These are phyloP conservation scores for Acestrorhynchus altus DNA, from an alignment of 2,797 vertebrate species.

Conservation along the genomic window DNA sequence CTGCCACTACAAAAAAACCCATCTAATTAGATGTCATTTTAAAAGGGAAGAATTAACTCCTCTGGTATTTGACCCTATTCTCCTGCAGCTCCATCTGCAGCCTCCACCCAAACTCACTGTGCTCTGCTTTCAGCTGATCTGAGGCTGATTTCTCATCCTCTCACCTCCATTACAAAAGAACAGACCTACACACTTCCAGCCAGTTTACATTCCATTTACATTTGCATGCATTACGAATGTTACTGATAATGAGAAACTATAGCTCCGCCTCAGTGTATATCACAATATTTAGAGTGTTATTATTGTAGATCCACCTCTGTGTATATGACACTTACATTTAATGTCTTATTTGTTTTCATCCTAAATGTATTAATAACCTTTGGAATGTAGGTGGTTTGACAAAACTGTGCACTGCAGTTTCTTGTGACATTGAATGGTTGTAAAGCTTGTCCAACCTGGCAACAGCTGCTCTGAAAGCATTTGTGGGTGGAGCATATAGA, in stretches of 20 bases:
- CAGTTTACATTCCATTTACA: too few species aligned
- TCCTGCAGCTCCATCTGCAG: slow-evolving; percentile 33
- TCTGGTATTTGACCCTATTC: slow-evolving; percentile 65
- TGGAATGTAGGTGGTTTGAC: too few species aligned
- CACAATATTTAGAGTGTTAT: too few species aligned
- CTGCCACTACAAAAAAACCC: slow-evolving; percentile 56
- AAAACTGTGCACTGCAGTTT: too few species aligned
- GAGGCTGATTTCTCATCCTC: not conserved
- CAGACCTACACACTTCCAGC: not conserved
- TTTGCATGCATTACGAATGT: too few species aligned
- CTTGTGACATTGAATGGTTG: too few species aligned
- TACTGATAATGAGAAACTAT: too few species aligned
- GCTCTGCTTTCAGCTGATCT: not conserved
- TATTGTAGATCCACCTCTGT: too few species aligned
- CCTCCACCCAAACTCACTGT: not conserved
- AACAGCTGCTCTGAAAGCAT: not conserved
- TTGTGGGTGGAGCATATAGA: not conserved
- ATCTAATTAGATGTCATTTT: slow-evolving; percentile 61
- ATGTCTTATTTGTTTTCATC: too few species aligned
- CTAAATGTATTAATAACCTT: too few species aligned
- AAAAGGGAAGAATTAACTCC: slow-evolving; percentile 63
- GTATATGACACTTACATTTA: too few species aligned
- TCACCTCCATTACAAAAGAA: not conserved
- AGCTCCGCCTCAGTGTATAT: too few species aligned
- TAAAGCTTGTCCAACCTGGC: not conserved